Evolutionary conservation across 92 coral and sea anemone genomes (phyloP).

Genomic region (Epizoanthus stellaris): DNA sequence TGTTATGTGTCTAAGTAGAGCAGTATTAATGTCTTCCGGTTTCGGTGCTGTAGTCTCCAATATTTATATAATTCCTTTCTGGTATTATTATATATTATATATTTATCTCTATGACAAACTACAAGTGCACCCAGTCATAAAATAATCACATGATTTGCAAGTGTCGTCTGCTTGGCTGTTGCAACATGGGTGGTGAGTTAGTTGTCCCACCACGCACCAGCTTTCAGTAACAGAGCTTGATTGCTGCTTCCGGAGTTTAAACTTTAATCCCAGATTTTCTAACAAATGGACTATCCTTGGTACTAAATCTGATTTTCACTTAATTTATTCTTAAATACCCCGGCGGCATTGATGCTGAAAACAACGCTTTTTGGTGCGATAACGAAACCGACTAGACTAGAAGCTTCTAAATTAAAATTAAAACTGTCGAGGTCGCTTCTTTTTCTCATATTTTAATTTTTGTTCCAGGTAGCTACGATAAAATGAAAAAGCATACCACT

Average conservation of each 20-base stretch:
- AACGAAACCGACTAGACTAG: background rate
- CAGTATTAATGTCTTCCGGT: background rate
- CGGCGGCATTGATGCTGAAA: background rate
- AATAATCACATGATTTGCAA: background rate
- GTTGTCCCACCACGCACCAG: background rate
- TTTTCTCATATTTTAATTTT: background rate
- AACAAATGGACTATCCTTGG: constrained; percentile 7
- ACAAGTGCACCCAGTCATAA: background rate
- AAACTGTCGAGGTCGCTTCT: background rate
- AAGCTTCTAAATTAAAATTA: background rate
- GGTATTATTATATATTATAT: background rate
- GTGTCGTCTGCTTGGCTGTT: background rate
- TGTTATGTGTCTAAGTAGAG: no score
- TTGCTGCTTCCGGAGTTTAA: background rate
- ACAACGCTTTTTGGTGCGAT: background rate
- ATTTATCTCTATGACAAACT: background rate
- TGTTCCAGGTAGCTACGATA: no score
- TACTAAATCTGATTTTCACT: constrained; percentile 20
- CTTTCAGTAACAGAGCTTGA: background rate
- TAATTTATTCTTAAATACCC: constrained; percentile 19
- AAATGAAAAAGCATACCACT: no score
- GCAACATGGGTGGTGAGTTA: constrained; percentile 6
- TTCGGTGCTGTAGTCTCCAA: no score
- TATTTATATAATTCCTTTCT: background rate
- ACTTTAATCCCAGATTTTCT: background rate